phyloP scores from a whole-genome alignment of 23 tunicate genomes.

The Styela plicata region DNA sequence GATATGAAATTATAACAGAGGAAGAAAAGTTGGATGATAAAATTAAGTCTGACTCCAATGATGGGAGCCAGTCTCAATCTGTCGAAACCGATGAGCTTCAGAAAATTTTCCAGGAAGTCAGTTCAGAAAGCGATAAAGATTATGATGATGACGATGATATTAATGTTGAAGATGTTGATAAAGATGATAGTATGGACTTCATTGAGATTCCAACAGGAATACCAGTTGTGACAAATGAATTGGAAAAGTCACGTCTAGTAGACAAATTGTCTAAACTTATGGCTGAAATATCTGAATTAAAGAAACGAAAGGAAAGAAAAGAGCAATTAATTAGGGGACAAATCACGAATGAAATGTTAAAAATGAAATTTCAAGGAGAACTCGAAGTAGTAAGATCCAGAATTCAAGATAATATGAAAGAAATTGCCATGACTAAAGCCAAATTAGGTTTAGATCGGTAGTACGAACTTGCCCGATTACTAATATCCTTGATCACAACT shows the following conservation, averaged over 20 bases:
- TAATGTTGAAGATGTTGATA: slow-evolving; percentile 60
- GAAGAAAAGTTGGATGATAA: slow-evolving; percentile 53
- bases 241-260: slow-evolving; percentile 48
- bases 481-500: no score
- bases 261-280: slow-evolving; percentile 46
- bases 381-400: slow-evolving; percentile 60
- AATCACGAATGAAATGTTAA: slow-evolving; percentile 81
- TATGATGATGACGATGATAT: slow-evolving; percentile 69
- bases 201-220: slow-evolving; percentile 68
- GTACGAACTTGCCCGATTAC: no score
- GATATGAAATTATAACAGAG: slow-evolving; percentile 69
- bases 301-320: slow-evolving; percentile 50
- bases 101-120: slow-evolving; percentile 69
- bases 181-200: slow-evolving; percentile 51
- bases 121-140: slow-evolving; percentile 59
- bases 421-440: slow-evolving; percentile 51
- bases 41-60: slow-evolving; percentile 23
- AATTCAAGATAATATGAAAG: slow-evolving; percentile 58
- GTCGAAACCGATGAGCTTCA: slow-evolving; percentile 79
- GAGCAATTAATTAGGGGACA: slow-evolving; percentile 58
- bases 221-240: slow-evolving; percentile 46
- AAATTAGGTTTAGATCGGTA: slow-evolving; percentile 42
- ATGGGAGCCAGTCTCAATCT: background rate
- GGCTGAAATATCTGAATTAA: slow-evolving; percentile 60
- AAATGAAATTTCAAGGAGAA: slow-evolving; percentile 48